A percentile compares a stretch with the other conserved stretches of the same genome.
Conservation (phyloP, 1,140 invertebrate genomes). For the Drosophila paulistorum region DNA sequence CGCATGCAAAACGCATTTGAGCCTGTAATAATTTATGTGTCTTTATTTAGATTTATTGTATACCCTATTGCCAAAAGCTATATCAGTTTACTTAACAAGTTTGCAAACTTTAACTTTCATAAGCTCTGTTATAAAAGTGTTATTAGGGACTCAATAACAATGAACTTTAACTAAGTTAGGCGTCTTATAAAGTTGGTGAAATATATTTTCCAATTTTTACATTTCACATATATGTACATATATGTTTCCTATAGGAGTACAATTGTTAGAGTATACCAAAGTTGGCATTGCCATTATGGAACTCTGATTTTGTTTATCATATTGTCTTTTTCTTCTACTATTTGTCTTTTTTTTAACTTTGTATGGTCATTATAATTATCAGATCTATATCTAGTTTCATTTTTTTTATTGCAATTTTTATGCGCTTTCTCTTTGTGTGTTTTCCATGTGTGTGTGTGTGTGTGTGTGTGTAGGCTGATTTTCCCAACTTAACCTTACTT, state of each 20-base stretch:
- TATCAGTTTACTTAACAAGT: too few species aligned
- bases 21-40: slow-evolving; percentile 2
- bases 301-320: slow-evolving; percentile 6
- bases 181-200: too few species aligned
- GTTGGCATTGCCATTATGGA: not conserved
- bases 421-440: slow-evolving; percentile 28
- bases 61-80: not conserved
- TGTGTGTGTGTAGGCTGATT: slow-evolving; percentile 29
- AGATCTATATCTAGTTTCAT: slow-evolving; percentile 33
- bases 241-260: too few species aligned
- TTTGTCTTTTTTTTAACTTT: slow-evolving; percentile 16
- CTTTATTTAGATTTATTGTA: not conserved
- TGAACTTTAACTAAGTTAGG: too few species aligned
- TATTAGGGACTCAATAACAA: too few species aligned
- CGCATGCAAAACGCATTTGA: not conserved
- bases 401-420: slow-evolving; percentile 41
- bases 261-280: not conserved
- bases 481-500: slow-evolving; percentile 61
- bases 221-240: too few species aligned
- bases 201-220: too few species aligned
- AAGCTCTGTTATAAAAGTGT: too few species aligned
- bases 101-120: too few species aligned
- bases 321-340: not conserved
- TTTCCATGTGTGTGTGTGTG: slow-evolving; percentile 7
- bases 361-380: slow-evolving; percentile 35